A percentile compares a stretch with the other conserved stretches of the same genome.
Evolutionary conservation across 1,140 invertebrate species (phyloP).

Genomic region (Sinonovacula constricta): DNA sequence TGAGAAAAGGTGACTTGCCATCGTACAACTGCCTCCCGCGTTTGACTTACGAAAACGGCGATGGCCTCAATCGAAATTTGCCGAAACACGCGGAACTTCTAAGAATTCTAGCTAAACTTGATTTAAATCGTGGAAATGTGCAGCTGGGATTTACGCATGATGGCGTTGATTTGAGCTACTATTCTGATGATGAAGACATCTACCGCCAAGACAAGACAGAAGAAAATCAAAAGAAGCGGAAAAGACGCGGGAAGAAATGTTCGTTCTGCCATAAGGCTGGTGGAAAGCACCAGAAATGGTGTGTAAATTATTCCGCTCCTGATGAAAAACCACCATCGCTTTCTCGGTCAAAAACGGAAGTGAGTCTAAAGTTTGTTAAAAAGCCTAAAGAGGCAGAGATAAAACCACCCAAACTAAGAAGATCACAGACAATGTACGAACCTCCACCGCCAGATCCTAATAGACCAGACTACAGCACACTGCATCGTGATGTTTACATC

Average conservation of each 20-base stretch:
- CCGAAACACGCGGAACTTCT: conserved; percentile 21
- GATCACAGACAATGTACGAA: conserved; percentile 16
- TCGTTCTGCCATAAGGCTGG: conserved; percentile 16
- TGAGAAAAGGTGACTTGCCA: too few relatives aligned
- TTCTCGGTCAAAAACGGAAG: conserved; percentile 4
- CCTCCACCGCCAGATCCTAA: too few relatives aligned
- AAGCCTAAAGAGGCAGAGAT: background rate
- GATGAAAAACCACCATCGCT: background rate
- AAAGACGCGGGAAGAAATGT: conserved; percentile 9
- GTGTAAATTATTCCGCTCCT: conserved; percentile 25
- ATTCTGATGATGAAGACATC: too few relatives aligned
- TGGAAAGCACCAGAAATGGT: conserved; percentile 48
- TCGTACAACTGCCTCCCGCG: too few relatives aligned
- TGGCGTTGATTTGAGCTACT: too few relatives aligned
- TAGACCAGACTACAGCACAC: conserved; percentile 24
- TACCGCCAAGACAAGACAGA: too few relatives aligned
- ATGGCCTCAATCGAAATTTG: conserved; percentile 4
- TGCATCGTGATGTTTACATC: conserved; percentile 38
- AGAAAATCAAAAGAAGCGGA: conserved; percentile 12
- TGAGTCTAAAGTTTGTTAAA: background rate
- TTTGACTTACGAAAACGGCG: conserved; percentile 35
- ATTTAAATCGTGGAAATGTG: conserved; percentile 17
- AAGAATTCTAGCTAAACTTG: conserved; percentile 26
- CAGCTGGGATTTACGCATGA: too few relatives aligned
- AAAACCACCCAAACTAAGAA: background rate